Evolutionary conservation across 2,113 vertebrate species (phyloP), one percentile per base, ranked within the genome.

Genomic region (Dendrocopos noguchii): DNA sequence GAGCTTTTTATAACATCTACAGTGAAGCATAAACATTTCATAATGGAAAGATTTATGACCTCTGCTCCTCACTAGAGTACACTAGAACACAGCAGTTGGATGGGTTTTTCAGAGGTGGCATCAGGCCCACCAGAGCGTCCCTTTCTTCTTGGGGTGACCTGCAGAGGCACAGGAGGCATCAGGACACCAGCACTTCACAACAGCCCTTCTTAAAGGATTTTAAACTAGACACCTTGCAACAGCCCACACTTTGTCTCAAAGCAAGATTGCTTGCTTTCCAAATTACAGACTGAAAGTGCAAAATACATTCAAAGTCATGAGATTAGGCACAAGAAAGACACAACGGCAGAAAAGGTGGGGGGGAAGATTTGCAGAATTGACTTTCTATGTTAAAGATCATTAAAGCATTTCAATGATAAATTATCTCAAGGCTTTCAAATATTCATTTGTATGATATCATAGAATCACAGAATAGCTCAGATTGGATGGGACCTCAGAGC

Each of bases 11-110:
- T 93, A 95, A 96, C 86, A 92, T 93, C 74, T 81, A 76, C 52
- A 67, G 60, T 84, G 84, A 92, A 96, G 78, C n/a, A 96, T 75
- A 95, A 96, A 94, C 91, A 96, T 93, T 93, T 96, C 71, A 87
- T 66, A 95, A 87, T 79, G 78, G 88, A 79, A 95, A 87, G 91
- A 95, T 84, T 94, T 88, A 95, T 91, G 94, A 91, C 42, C 71
- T 44, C 53, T 44, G 28, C 75, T 75, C 25, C 70, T 87, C 64
- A 87, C 20, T 15, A 70, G 12, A 80, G 50, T 42, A 63, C 64
- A 87, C 20, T 15, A 70, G 12, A 82, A 44, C 34, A 63, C 39
- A 80, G 64, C 33, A 77, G 74, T 92, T 55, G 63, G 34, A 73
- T 0, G 12, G 18, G 9, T 67, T 36, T 70, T 81, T 39, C 71